Base-by-base conservation (phyloP, 2,888 invertebrate genomes). In the Ormyrus labotus region DNA sequence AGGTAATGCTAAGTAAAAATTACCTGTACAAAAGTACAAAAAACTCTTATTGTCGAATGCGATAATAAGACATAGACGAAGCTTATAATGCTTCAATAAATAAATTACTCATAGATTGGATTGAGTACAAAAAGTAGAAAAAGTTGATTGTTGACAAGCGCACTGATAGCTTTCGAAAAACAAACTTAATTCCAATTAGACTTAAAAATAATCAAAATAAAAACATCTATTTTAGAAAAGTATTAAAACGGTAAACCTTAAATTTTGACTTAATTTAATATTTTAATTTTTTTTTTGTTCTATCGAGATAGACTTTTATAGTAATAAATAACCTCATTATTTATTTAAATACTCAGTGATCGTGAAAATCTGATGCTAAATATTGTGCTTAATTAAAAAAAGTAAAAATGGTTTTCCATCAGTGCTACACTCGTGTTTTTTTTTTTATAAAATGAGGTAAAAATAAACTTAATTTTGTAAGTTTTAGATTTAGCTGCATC, bases 1-100 rank as follows among this genome's bases (percentile, higher is more conserved):
- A 65, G 70, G n/a, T 69, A 69, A 69, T 57, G 77, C 47, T 69
- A 69, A 76, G 77, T 73, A 78, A 78, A 65, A 73, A 72, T 80
- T 68, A 72, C 48, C 64, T 82, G 75, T 86, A 86, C 84, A 87
- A 88, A 87, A 86, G 86, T 88, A 89, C 85, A 87, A 88, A 89
- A 79, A 85, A 87, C 83, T 82, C 86, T 89, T 88, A 89, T 89
- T 89, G 89, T 88, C 88, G 70, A 81, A 76, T n/a, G 13, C 71
- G 55, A 75, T 76, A 79, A 70, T 68, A 72, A 76, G 48, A 80
- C 60, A n/a, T 70, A 53, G 34, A 45, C 9, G 48, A 75, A 80
- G 60, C 51, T 75, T 8, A 5, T 6, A 8, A 53, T 48, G 19
- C 34, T 51, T 80, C 51, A 55, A 68, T 53, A 71, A 76, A 72